A percentile compares a stretch with the other conserved stretches of the same genome.
phyloP scores from a whole-genome alignment of 1,140 invertebrate species.

The Diorhabda carinulata region DNA sequence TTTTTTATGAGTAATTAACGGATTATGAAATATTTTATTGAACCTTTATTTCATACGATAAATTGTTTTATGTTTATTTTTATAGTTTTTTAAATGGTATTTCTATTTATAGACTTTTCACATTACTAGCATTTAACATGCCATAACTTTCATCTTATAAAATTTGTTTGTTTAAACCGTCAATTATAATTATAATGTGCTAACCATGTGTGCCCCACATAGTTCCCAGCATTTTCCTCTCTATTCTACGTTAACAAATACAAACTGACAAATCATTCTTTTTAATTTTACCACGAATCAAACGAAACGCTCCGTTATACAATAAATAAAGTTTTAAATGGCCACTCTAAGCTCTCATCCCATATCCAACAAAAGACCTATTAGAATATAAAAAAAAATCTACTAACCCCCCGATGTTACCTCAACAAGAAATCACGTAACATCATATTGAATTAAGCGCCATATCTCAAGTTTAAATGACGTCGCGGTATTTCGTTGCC shows the following conservation, averaged over 20 bases:
- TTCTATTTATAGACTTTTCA: too few species aligned
- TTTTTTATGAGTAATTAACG: too few species aligned
- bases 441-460: background rate
- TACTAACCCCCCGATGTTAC: slow-evolving; percentile 1
- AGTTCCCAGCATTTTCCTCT: background rate
- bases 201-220: background rate
- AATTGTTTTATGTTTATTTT: too few species aligned
- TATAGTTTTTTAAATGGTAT: too few species aligned
- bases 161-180: too few species aligned
- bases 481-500: slow-evolving; percentile 4
- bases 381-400: background rate
- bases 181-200: background rate
- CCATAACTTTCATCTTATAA: too few species aligned
- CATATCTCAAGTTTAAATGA: slow-evolving; percentile 7
- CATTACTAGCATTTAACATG: too few species aligned
- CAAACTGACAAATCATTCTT: background rate
- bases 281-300: background rate
- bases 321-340: background rate
- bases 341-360: background rate
- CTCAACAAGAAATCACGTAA: background rate
- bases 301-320: background rate
- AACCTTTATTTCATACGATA: too few species aligned
- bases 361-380: background rate
- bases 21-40: too few species aligned
- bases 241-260: background rate